Base-by-base conservation (phyloP, 2,888 invertebrate genomes). In the Ormyrus rosae region DNA sequence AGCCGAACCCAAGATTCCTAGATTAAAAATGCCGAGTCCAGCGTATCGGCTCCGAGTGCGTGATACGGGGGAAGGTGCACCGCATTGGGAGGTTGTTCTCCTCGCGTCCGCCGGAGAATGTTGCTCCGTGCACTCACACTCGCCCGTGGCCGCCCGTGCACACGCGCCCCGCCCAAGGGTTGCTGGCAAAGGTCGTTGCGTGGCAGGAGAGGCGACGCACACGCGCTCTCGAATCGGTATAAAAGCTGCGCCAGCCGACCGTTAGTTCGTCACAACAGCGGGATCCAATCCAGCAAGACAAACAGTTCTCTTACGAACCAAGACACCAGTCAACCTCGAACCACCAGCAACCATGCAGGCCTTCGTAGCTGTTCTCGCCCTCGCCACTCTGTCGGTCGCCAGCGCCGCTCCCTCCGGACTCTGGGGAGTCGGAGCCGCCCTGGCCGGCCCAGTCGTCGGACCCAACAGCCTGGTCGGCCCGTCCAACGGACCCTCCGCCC, bases 361-460 rank as follows among this genome's bases (percentile, higher is more conserved):
- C 73, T 83, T 86, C 71, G 85, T 86, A 78, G 88, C 86, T 48
- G 83, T 86, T 77, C 75, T 89, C 72, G 80, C 90, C 79, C 83
- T 86, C 51, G 88, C 87, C 6, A 79, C 83, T 50, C 81, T 90
- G 56, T 87, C 90, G 63, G 85, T 86, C 34, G 86, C 84, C 10
- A 69, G 86, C 3, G 89, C 89, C 2, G 89, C 89, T 0, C 90
- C 90, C 0, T 89, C 89, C 19, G 88, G 85, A 3, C 79, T 84
- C 5, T 85, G 83, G 11, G 86, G 86, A 6, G 86, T 81, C 3
- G 87, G 89, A 5, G 88, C 86, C 0, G 85, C 86, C 0, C 83
- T 90, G 3, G 89, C 88, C 8, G 90, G 90, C 1, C 90, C 90
- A 4, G 80, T 85, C 9, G 76, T 89, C 11, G 90, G 89, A 60